Evolutionary conservation across 2,888 invertebrate species (phyloP), one percentile per base, ranked within the genome.

Genomic region (Cephonodes hylas): DNA sequence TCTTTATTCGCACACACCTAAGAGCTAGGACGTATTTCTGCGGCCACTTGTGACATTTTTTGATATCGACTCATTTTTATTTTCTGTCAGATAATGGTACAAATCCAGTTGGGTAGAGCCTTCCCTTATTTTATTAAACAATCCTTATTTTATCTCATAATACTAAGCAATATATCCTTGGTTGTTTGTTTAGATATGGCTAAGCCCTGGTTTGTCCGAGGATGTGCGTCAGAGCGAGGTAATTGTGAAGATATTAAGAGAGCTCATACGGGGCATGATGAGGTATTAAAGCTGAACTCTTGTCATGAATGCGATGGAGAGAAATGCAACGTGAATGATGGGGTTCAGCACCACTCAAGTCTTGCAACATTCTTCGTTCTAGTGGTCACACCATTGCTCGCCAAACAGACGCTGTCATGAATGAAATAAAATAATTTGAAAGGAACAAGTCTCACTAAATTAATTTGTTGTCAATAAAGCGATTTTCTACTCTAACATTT

Each of bases 241-340:
- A 73, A 81, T 0, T 91, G 91, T 63, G 70, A 68, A 0, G 89
- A 91, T 5, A 81, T 91, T 44, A 73, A 64, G 45, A 74, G 68
- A 46, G 75, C 82, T 0, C 84, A 84, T 48, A 64, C 70, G 0
- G 59, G 66, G 0, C 76, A 80, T 22, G 64, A 66, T 0, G 71
- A 78, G 15, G 67, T 78, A n/a, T 79, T 87, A 2, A 67, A 71
- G 5, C 60, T 89, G 23, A n/a, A 76, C 0, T 72, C 67, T 46
- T 91, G 90, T 61, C 20, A 63, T 0, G 88, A 89, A 63, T 91
- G 91, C 60, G 77, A 80, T 0, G 89, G 87, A 57, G 81, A 88
- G 57, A 76, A 61, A 59, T 91, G 90, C 67, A 90, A 53, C 18
- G 18, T 27, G 8, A 53, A 85, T 58, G 75, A 81, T 7, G 84